phyloP scores from a whole-genome alignment of 2,113 vertebrate genomes.

The Ciconia boyciana region DNA sequence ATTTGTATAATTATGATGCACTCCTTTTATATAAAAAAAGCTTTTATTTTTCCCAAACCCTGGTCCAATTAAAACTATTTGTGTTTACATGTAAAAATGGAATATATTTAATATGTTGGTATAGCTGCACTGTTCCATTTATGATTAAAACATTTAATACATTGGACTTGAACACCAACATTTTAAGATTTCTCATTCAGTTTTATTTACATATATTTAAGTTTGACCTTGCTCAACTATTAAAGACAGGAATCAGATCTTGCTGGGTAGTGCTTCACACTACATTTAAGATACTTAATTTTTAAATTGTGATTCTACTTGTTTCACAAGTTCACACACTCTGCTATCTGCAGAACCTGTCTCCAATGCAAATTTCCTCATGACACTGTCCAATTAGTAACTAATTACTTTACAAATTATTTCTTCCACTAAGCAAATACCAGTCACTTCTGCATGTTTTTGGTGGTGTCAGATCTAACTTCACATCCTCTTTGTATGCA shows the following conservation, averaged over 20 bases:
- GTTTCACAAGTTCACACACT: background rate
- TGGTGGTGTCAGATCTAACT: background rate
- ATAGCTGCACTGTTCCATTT: constrained; percentile 43
- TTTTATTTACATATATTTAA: constrained; percentile 51
- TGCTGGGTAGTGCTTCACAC: background rate
- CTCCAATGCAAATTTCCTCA: background rate
- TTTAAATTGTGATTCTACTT: background rate
- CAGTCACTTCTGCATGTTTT: background rate
- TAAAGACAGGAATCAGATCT: background rate
- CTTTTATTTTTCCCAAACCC: constrained; percentile 41
- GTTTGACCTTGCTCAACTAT: background rate
- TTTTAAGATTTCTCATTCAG: background rate
- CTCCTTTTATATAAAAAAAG: constrained; percentile 48
- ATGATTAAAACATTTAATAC: constrained; percentile 33
- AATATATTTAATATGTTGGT: constrained; percentile 5
- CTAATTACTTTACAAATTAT: background rate
- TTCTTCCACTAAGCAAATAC: background rate
- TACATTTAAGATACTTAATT: background rate
- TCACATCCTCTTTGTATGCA: background rate
- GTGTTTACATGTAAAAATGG: background rate
- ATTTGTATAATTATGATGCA: constrained; percentile 1
- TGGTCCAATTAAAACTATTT: constrained; percentile 28
- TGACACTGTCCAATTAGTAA: background rate
- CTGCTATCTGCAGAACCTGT: background rate
- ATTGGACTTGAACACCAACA: constrained; percentile 8